phyloP scores from a whole-genome alignment of 2,888 invertebrate genomes.

The Noctua pronuba region DNA sequence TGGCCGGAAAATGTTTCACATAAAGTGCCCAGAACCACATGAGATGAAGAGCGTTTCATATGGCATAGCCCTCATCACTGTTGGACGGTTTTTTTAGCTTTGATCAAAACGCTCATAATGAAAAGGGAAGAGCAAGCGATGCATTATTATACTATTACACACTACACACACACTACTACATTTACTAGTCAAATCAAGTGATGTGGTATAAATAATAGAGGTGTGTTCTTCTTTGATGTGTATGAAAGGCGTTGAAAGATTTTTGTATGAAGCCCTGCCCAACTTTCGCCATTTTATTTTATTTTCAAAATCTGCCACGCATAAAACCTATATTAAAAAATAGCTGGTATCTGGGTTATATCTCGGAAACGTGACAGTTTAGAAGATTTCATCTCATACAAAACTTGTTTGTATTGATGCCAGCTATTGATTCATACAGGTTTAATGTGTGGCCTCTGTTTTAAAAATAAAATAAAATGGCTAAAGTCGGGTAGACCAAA shows the following conservation, averaged over 20 bases:
- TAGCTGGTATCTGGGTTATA: background rate
- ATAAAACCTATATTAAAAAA: background rate
- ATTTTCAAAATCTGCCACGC: background rate
- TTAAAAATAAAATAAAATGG: too few relatives aligned
- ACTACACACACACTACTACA: too few relatives aligned
- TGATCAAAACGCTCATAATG: background rate
- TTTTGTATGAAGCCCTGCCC: background rate
- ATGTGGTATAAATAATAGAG: background rate
- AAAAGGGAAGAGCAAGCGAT: background rate
- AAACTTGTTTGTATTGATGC: too few relatives aligned
- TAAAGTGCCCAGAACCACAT: background rate
- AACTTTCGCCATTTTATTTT: background rate
- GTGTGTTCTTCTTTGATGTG: background rate
- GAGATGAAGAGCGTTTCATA: background rate
- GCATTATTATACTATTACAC: background rate
- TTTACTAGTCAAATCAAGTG: conserved; percentile 3
- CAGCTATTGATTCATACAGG: too few relatives aligned
- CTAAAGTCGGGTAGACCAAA: too few relatives aligned
- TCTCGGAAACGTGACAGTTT: background rate
- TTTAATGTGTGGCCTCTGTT: too few relatives aligned
- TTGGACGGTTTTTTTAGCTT: background rate
- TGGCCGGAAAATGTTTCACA: background rate
- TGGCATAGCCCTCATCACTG: background rate
- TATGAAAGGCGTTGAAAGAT: background rate
- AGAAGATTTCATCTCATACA: too few relatives aligned